Base-by-base conservation (phyloP, 2,888 invertebrate genomes). In the Scaptomyza reducta region DNA sequence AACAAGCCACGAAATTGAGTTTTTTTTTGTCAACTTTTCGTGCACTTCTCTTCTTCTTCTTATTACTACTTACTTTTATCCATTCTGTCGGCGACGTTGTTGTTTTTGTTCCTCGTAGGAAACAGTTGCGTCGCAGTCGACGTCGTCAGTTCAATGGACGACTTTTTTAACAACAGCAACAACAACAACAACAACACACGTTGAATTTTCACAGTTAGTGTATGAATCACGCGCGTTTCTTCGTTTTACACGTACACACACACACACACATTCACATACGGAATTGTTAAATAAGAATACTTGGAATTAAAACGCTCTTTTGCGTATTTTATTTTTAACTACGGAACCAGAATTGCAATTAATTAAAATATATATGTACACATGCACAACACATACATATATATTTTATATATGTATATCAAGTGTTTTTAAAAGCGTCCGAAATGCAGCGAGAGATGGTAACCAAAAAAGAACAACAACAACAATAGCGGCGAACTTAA, bases 281-380 rank as follows among this genome's bases (percentile, higher is more conserved):
- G 16, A 16, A 73, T 60, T 72, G 58, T 77, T 72, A 53, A 61
- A 62, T 58, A 58, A 54, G 65, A 80, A 67, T 80, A 80, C 71
- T 65, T 60, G 74, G 87, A 82, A 87, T 85, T 77, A 53, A 79
- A 73, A 62, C 54, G 67, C 70, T 86, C 70, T 71, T 77, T 77
- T 81, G 74, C 63, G 70, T 84, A 66, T 69, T 80, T 84, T 81
- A 87, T 84, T 84, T 88, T 72, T 84, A 84, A 73, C 73, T 77
- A 29, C 61, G 55, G 70, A 71, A 66, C 47, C 72, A 72, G 72
- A 79, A 77, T 68, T 60, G 51, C 29, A 77, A 76, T 79, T 66
- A 73, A 83, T 75, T 70, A 70, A 73, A 69, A 77, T 79, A 73
- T 70, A 42, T 61, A 63, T 67, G 25, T 61, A 46, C 68, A 63